A percentile compares a stretch with the other conserved stretches of the same genome.
These are phyloP conservation scores for Chelonus insularis DNA, from an alignment of 1,140 invertebrate genomes.

Conservation along the genomic window DNA sequence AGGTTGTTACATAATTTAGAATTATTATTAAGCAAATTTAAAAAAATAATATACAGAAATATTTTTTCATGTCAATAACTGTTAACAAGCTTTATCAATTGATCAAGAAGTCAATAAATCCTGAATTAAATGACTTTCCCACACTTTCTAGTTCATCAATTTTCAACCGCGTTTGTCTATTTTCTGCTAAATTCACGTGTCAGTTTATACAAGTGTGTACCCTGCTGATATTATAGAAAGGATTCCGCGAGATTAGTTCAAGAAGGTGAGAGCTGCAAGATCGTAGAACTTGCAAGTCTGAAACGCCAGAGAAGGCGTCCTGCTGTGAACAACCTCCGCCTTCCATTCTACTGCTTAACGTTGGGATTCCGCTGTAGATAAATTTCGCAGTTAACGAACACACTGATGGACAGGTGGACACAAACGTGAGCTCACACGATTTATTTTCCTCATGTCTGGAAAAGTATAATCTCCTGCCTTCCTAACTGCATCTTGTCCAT, in stretches of 20 bases:
- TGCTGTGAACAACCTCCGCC: constrained; percentile 12
- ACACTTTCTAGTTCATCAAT: too few species aligned
- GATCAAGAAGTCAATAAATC: too few species aligned
- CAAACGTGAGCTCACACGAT: neutral
- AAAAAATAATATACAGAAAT: too few species aligned
- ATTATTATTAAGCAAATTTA: neutral
- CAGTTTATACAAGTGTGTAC: too few species aligned
- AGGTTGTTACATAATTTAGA: too few species aligned
- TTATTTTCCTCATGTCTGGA: constrained; percentile 3
- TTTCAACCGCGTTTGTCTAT: too few species aligned
- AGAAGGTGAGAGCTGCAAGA: constrained; percentile 4
- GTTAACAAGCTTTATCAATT: too few species aligned
- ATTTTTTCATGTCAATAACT: too few species aligned
- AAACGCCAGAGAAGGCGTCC: constrained; percentile 11
- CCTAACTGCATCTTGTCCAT: too few species aligned
- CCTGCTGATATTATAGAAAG: neutral
- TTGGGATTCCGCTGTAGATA: constrained; percentile 23
- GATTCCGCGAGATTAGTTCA: neutral
- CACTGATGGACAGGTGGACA: constrained; percentile 22
- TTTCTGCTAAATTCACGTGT: too few species aligned
- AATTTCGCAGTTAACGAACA: constrained; percentile 22
- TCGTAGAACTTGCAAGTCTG: neutral
- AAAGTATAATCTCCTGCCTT: neutral
- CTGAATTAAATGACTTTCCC: too few species aligned
- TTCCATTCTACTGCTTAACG: too few species aligned